Base-by-base conservation (phyloP, 2,113 vertebrate genomes). In the Tauraco erythrolophus region DNA sequence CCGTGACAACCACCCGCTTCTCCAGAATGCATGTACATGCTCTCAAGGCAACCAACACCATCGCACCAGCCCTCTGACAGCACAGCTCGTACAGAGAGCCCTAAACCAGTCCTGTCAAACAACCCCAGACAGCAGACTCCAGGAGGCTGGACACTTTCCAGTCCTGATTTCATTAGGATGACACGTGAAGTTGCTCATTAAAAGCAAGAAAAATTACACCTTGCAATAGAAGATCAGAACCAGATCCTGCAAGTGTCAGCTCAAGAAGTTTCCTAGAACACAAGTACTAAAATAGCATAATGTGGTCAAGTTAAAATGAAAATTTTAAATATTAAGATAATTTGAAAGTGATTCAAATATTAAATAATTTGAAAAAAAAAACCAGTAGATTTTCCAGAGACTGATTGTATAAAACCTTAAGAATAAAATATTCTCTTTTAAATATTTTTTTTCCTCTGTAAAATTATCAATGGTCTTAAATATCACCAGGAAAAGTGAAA, bases 11-110 rank as follows among this genome's bases (percentile, higher is more conserved):
- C 3, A 1, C 7, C 10, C 58, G 51, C n/a, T 14, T 43, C 62
- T 58, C 25, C 70, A 83, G 45, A 6, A 21, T 27, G 18, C 33
- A n/a, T 1, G 10, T 4, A 16, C 15, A 6, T 1, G 4, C 45
- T 62, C 54, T 24, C 9, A 3, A 54, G 80, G 39, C 22, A 21
- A 11, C 0, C 1, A 25, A 19, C 0, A 16, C 2, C 41, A 5
- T 2, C 4, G 51, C 3, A 8, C 41, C 4, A 43, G 43, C n/a
- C 25, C 48, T 19, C 28, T 9, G 27, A 37, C 28, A 82, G 53
- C 35, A 27, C 21, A 79, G 48, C 45, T n/a, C 7, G 17, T 6
- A 10, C 19, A 48, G 7, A 19, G 45, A n/a, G 25, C 31, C 53
- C 64, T 3, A 1, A 77, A 22, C 19, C 27, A 31, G 22, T 14